Conservation (phyloP, 2,888 invertebrate genomes). For the Agrotis segetum region DNA sequence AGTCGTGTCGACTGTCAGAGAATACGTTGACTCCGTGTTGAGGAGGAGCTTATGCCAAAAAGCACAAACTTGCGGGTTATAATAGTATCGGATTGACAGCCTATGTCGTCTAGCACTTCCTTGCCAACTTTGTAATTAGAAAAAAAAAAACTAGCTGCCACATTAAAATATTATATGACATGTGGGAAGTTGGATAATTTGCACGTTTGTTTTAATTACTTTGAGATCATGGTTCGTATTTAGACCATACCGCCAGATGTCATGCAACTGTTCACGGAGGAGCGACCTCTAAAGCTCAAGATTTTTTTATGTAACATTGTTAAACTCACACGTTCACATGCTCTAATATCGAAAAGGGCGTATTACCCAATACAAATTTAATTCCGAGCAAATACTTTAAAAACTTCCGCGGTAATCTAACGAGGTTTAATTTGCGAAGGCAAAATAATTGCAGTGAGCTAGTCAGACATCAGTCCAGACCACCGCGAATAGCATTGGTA, state of each 20-base stretch:
- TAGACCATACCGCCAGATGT: slow-evolving; percentile 75
- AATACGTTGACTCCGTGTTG: slow-evolving; percentile 87
- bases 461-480: slow-evolving; percentile 80
- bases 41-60: slow-evolving; percentile 85
- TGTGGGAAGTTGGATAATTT: slow-evolving; percentile 75
- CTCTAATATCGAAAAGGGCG: slow-evolving; percentile 30
- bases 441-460: slow-evolving; percentile 82
- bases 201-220: slow-evolving; percentile 74
- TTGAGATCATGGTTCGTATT: slow-evolving; percentile 81
- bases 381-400: slow-evolving; percentile 65
- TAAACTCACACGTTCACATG: slow-evolving; percentile 20
- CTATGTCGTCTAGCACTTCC: slow-evolving; percentile 81
- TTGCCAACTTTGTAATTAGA: slow-evolving; percentile 90
- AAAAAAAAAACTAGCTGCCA: slow-evolving; percentile 76
- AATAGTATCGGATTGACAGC: slow-evolving; percentile 87
- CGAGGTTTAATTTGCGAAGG: slow-evolving; percentile 81
- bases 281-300: slow-evolving; percentile 31
- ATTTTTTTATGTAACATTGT: slow-evolving; percentile 20
- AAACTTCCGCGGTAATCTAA: slow-evolving; percentile 76
- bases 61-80: slow-evolving; percentile 78
- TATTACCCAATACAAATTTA: slow-evolving; percentile 53
- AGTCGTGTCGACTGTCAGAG: slow-evolving; percentile 86
- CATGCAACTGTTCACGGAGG: slow-evolving; percentile 65
- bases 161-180: slow-evolving; percentile 75
- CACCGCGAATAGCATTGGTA: slow-evolving; percentile 85